Evolutionary conservation across 2,113 vertebrate species (phyloP).

Genomic region (Siniperca knerii): DNA sequence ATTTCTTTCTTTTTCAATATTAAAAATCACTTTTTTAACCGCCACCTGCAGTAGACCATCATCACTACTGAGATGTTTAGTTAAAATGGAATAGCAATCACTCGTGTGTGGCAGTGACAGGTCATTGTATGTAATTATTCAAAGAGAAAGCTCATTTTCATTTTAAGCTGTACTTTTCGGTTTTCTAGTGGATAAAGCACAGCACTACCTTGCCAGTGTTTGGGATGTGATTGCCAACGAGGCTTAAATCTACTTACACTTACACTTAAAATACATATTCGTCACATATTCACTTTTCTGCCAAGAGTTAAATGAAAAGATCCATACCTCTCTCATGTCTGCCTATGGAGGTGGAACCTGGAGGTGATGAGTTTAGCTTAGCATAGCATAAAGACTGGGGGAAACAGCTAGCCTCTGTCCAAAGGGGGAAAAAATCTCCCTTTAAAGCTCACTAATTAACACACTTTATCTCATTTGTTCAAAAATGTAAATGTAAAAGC

Average conservation of each 20-base stretch:
- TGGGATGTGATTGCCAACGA: no score
- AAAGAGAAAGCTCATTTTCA: not conserved
- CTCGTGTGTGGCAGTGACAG: not conserved
- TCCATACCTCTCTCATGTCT: no score
- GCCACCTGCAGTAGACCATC: not conserved
- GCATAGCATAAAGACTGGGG: not conserved
- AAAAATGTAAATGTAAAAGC: no score
- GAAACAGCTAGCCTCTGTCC: not conserved
- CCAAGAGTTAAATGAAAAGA: no score
- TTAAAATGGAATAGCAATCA: not conserved
- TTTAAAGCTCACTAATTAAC: conserved; percentile 9
- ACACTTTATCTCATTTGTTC: conserved; percentile 3
- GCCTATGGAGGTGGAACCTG: not conserved
- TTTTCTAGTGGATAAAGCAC: not conserved
- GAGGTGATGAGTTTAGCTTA: not conserved
- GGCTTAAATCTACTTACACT: not conserved
- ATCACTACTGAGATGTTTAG: not conserved
- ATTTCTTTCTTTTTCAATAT: not conserved
- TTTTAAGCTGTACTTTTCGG: no score
- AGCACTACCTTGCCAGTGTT: no score
- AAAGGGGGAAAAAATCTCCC: not conserved
- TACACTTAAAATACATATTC: no score
- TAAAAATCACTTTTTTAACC: not conserved
- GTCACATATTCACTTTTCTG: no score
- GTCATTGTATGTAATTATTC: not conserved